These are phyloP conservation scores for Diachasma alloeum DNA, from an alignment of 1,140 invertebrate species.

Conservation along the genomic window DNA sequence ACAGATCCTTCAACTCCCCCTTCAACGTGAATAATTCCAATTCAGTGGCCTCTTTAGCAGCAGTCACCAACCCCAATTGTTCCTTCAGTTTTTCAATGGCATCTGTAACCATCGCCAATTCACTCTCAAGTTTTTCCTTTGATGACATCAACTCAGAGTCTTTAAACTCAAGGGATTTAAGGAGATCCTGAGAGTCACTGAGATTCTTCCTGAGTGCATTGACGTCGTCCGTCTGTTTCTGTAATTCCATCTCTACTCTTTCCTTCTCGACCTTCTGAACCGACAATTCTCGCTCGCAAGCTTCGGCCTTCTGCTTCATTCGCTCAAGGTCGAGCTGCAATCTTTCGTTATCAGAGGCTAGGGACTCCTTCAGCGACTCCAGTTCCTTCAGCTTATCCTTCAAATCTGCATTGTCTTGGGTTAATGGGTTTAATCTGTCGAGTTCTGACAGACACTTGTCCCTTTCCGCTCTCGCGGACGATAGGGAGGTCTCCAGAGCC, in stretches of 20 bases:
- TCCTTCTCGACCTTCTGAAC: background rate
- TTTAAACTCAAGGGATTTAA: background rate
- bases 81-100: slow-evolving; percentile 7
- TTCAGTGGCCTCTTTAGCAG: slow-evolving; percentile 13
- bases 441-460: background rate
- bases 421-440: slow-evolving; percentile 7
- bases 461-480: background rate
- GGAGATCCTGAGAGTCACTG: background rate
- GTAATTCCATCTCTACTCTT: background rate
- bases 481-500: background rate
- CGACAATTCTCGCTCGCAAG: background rate
- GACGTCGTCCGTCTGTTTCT: background rate
- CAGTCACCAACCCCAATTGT: slow-evolving; percentile 20
- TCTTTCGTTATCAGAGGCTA: background rate
- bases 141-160: background rate
- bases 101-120: slow-evolving; percentile 11
- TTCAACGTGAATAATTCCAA: slow-evolving; percentile 39
- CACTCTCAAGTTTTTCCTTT: slow-evolving; percentile 3
- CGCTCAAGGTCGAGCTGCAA: slow-evolving; percentile 1
- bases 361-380: background rate
- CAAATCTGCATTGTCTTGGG: slow-evolving; percentile 8
- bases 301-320: background rate
- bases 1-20: slow-evolving; percentile 39
- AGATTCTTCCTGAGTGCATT: background rate
- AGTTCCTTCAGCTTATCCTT: slow-evolving; percentile 10